Conservation (phyloP, 2,888 invertebrate species). For the Balanococcus diminutus region DNA sequence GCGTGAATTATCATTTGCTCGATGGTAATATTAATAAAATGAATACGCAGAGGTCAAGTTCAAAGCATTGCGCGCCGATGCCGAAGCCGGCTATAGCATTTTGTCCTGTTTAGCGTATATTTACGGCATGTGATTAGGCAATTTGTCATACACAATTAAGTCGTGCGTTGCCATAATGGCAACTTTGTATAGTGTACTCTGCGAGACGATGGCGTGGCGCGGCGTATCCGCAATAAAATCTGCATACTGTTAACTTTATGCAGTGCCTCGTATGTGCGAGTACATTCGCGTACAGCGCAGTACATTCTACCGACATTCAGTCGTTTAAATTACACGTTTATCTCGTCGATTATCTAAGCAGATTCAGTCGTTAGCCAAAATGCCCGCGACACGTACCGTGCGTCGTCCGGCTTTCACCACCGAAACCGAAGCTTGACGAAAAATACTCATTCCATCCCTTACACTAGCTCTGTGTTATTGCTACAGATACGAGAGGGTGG, state of each 20-base stretch:
- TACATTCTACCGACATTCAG: not conserved
- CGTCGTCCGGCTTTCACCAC: not conserved
- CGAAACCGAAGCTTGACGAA: not conserved
- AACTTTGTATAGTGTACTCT: not conserved
- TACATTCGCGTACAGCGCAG: too few relatives aligned
- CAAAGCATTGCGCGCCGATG: slow-evolving; percentile 1
- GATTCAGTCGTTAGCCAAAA: slow-evolving; percentile 8
- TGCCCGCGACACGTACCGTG: not conserved
- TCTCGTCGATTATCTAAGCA: slow-evolving; percentile 10
- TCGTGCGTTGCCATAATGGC: slow-evolving; percentile 17
- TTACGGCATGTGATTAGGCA: slow-evolving; percentile 8
- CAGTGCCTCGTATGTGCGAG: not conserved
- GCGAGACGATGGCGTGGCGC: not conserved
- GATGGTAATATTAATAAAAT: not conserved
- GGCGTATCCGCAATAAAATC: slow-evolving; percentile 1
- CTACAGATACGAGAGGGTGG: not conserved
- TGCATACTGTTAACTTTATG: not conserved
- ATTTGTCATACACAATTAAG: slow-evolving; percentile 7
- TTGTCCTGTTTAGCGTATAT: slow-evolving; percentile 7
- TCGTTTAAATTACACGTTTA: slow-evolving; percentile 13
- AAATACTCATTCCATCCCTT: not conserved
- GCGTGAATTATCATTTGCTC: not conserved
- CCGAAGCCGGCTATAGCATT: not conserved
- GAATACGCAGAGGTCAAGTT: slow-evolving; percentile 14
- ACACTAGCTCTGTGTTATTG: too few relatives aligned